Conservation (phyloP, 1,140 invertebrate genomes). For the Akabosia matsudoensis region DNA sequence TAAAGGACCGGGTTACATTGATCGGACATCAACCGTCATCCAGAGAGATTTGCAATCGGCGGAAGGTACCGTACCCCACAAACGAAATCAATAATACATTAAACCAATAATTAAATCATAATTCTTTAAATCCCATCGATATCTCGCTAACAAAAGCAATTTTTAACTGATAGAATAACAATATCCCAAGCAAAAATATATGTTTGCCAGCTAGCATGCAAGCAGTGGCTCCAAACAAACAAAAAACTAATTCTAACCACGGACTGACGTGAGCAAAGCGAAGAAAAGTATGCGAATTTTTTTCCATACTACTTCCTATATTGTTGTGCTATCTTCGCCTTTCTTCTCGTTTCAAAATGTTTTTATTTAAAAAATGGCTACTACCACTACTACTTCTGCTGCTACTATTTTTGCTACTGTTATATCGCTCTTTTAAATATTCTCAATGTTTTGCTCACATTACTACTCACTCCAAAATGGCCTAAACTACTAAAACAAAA, state of each 20-base stretch:
- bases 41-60: constrained; percentile 19
- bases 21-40: constrained; percentile 11
- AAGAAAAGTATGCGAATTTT: neutral
- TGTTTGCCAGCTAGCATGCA: neutral
- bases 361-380: neutral
- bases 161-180: too few relatives aligned
- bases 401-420: neutral
- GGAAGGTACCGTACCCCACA: constrained; percentile 1
- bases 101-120: neutral
- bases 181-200: neutral
- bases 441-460: neutral
- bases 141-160: too few relatives aligned
- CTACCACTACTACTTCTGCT: neutral
- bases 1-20: constrained; percentile 14
- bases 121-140: too few relatives aligned
- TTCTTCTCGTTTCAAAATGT: neutral
- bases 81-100: constrained; percentile 18
- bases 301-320: neutral
- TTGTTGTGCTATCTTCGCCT: neutral
- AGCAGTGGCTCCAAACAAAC: neutral
- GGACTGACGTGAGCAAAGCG: neutral
- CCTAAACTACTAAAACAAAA: too few relatives aligned
- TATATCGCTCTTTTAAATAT: neutral
- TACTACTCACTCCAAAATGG: neutral
- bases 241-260: neutral